Evolutionary conservation across 2,888 invertebrate species (phyloP), one percentile per base, ranked within the genome.

Genomic region (Patella ulyssiponensis): DNA sequence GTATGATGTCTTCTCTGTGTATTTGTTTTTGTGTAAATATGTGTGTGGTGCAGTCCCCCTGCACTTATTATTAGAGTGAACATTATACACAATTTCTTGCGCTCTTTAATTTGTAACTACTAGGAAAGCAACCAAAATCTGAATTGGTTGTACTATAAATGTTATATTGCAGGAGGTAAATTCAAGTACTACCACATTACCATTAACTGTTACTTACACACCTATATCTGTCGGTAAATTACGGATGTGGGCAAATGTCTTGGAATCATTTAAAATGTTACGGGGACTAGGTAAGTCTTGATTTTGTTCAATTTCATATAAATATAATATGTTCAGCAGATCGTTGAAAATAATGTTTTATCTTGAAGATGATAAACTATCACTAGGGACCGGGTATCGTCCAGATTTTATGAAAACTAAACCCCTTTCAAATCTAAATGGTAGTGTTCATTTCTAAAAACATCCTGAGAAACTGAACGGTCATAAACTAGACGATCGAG

Each of bases 211-310:
- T 69, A 92, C 93, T 70, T 96, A 96, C 86, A 92, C 94, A 3
- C 97, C 97, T 0, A 94, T 95, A 3, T 94, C 96, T 0, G 94
- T 96, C 81, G 97, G 97, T 4, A 96, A 92, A 79, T 84, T 92
- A 70, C 86, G 92, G n/a, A 85, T 93, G 79, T 90, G 91, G 88
- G 85, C 88, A 56, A 88, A 88, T 70, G 90, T 91, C 81, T 82
- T 88, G 53, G 85, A 91, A 54, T 91, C 92, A 1, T 86, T 92
- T 52, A 86, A 88, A 58, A 87, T 88, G 78, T 83, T 92, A 27
- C 84, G 85, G 33, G 79, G 80, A 23, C 83, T 97, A 75, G 97
- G 91, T 91, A 81, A 77, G 82, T 69, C 44, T 1, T 1, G 23
- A 23, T 11, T 23, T 64, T 3, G 1, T 23, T 64, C 44, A 71